These are phyloP conservation scores for Sinelater perroti DNA, from an alignment of 2,888 invertebrate species.

Conservation along the genomic window DNA sequence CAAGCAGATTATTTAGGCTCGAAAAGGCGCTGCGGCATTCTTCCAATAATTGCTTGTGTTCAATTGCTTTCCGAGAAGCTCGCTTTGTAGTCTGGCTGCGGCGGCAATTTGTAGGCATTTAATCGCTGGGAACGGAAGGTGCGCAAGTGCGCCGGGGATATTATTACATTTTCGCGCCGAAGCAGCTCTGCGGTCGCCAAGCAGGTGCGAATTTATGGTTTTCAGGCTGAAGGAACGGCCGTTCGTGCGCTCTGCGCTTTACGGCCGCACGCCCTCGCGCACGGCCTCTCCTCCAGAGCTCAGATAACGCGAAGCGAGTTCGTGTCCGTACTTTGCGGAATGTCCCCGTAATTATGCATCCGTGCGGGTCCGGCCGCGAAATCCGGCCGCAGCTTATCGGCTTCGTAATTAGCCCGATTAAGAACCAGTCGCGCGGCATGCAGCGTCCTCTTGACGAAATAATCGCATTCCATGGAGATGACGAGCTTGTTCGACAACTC, in stretches of 20 bases:
- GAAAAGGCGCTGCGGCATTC: slow-evolving; percentile 20
- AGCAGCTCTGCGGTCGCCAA: slow-evolving; percentile 11
- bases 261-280: background rate
- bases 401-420: slow-evolving; percentile 34
- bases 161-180: slow-evolving; percentile 11
- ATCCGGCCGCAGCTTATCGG: slow-evolving; percentile 21
- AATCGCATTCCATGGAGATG: slow-evolving; percentile 23
- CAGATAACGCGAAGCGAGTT: background rate
- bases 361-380: no score
- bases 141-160: background rate
- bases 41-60: slow-evolving; percentile 24
- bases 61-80: slow-evolving; percentile 24
- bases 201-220: slow-evolving; percentile 29
- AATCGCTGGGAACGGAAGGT: slow-evolving; percentile 21
- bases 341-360: background rate
- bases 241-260: background rate
- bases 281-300: background rate
- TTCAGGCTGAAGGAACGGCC: background rate
- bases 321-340: slow-evolving; percentile 6
- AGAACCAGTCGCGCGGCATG: slow-evolving; percentile 25
- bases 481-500: slow-evolving; percentile 28
- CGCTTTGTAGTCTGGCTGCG: slow-evolving; percentile 18
- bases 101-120: slow-evolving; percentile 12
- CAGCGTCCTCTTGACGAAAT: slow-evolving; percentile 16
- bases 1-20: slow-evolving; percentile 1